phyloP scores from a whole-genome alignment of 2,888 invertebrate species.

The Agriotes lineatus region DNA sequence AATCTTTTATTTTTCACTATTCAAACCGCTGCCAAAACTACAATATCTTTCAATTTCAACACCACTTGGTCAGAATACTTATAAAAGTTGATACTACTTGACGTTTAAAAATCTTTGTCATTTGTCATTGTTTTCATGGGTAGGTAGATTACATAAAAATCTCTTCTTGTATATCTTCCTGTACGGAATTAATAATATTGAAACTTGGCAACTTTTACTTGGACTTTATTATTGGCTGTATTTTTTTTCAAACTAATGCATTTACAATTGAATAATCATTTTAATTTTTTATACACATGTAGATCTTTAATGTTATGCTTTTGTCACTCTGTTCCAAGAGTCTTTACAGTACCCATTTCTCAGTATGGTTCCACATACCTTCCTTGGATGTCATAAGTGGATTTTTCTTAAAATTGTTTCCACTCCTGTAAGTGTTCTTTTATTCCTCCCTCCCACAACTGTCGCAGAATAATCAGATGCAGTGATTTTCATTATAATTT shows the following conservation, averaged over 20 bases:
- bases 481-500: too few species aligned
- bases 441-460: too few species aligned
- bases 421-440: neutral
- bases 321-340: neutral
- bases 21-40: too few species aligned
- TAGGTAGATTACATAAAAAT: too few species aligned
- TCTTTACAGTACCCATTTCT: neutral
- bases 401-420: neutral
- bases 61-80: too few species aligned
- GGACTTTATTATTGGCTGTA: neutral
- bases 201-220: neutral
- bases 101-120: too few species aligned
- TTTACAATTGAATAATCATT: neutral
- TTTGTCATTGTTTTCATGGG: too few species aligned
- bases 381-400: constrained; percentile 3
- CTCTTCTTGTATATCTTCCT: neutral
- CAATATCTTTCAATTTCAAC: too few species aligned
- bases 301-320: neutral
- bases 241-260: constrained; percentile 1
- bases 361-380: neutral
- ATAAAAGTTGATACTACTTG: too few species aligned
- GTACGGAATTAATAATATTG: constrained; percentile 1
- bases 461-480: too few species aligned
- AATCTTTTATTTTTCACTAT: too few species aligned
- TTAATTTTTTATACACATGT: neutral